These are phyloP conservation scores for Centruroides sculpturatus DNA, from an alignment of 1,140 invertebrate genomes.

Conservation along the genomic window DNA sequence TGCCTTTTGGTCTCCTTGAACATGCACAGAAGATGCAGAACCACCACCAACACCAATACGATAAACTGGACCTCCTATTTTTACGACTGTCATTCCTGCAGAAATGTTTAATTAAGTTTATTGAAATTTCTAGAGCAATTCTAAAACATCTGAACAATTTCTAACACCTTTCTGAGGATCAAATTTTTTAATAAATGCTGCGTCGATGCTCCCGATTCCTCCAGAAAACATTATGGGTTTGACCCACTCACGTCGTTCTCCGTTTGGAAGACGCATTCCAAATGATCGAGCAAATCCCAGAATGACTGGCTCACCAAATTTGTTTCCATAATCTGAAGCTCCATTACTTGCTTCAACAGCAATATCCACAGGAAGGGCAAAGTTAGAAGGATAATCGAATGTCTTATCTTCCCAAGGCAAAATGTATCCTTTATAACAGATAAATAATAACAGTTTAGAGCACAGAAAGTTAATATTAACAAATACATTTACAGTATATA, in stretches of 20 bases:
- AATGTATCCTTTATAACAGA: constrained; percentile 43
- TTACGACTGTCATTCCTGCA: constrained; percentile 67
- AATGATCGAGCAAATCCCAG: constrained; percentile 82
- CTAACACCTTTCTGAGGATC: constrained; percentile 45
- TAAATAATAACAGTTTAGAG: neutral
- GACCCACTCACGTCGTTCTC: constrained; percentile 74
- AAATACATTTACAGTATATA: constrained; percentile 23
- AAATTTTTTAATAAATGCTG: constrained; percentile 56
- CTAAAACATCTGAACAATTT: neutral
- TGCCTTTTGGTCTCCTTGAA: constrained; percentile 51
- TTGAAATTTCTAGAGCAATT: no score
- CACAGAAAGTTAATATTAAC: neutral
- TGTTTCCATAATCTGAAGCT: constrained; percentile 97
- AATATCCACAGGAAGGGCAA: constrained; percentile 74
- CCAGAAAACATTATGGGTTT: constrained; percentile 99
- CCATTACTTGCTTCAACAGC: constrained; percentile 93
- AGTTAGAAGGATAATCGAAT: constrained; percentile 68
- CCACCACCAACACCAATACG: constrained; percentile 95
- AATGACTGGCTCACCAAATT: constrained; percentile 93
- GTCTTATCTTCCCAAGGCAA: constrained; percentile 70
- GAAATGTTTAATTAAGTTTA: neutral
- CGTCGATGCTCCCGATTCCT: constrained; percentile 79
- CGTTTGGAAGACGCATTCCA: constrained; percentile 49
- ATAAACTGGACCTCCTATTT: constrained; percentile 92
- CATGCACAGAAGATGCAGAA: constrained; percentile 83